phyloP scores from a whole-genome alignment of 2,113 vertebrate species.

The Sminthopsis crassicaudata region DNA sequence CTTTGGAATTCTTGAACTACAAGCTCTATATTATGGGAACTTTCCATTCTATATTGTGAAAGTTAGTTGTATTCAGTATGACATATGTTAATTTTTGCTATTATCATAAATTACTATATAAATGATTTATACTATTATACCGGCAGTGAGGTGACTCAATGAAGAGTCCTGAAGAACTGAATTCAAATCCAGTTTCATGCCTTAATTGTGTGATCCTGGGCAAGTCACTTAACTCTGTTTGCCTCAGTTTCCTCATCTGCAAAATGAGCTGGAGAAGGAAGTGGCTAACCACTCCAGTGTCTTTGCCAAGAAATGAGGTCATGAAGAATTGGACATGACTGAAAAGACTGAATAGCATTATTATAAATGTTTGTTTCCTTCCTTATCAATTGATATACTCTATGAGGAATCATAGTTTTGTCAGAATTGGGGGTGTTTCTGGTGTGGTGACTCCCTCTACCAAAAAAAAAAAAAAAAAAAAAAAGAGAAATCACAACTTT shows the following conservation, averaged over 20 bases:
- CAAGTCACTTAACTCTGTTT: background rate
- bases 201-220: background rate
- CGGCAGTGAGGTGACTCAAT: background rate
- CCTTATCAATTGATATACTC: background rate
- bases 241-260: background rate
- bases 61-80: background rate
- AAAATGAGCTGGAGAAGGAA: background rate
- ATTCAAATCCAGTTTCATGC: background rate
- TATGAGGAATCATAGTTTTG: background rate
- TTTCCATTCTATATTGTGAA: background rate
- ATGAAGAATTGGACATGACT: background rate
- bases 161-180: background rate
- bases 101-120: background rate
- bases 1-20: background rate
- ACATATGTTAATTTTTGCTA: background rate
- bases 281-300: background rate
- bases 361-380: background rate
- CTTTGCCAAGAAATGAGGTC: background rate
- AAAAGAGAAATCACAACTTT: background rate
- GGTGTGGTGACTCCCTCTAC: background rate
- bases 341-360: background rate
- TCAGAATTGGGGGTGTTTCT: background rate
- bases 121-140: background rate
- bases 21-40: background rate
- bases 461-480: background rate